Percentiles rank a stretch among this genome's conserved stretches.
phyloP scores from a whole-genome alignment of 2,797 vertebrate genomes.

The Fringilla coelebs region DNA sequence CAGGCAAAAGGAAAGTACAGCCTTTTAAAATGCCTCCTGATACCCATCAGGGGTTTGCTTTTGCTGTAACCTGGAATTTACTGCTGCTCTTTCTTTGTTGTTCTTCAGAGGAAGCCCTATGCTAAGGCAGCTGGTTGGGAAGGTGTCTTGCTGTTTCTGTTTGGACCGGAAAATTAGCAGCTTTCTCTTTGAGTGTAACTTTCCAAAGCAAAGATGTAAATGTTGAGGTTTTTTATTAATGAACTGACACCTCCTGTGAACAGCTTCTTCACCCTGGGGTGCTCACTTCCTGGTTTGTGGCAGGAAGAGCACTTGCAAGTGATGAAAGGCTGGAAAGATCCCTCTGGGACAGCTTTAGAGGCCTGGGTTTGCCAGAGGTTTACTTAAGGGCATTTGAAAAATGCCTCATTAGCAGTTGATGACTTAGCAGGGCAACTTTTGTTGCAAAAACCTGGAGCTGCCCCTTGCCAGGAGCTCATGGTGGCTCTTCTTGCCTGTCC shows the following conservation, averaged over 20 bases:
- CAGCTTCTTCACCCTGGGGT: slow-evolving; percentile 3
- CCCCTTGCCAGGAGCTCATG: neutral
- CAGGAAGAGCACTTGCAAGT: slow-evolving; percentile 14
- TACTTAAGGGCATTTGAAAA: slow-evolving; percentile 26
- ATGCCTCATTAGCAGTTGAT: slow-evolving; percentile 21
- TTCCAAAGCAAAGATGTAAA: neutral
- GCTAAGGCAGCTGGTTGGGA: neutral
- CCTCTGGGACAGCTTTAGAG: slow-evolving; percentile 9
- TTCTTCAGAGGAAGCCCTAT: neutral
- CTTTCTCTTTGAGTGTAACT: neutral
- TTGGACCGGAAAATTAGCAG: neutral
- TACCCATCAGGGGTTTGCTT: neutral
- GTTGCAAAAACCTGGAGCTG: neutral
- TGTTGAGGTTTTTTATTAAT: neutral
- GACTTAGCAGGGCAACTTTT: neutral
- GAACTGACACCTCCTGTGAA: neutral
- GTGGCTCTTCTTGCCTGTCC: neutral
- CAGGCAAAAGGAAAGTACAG: neutral
- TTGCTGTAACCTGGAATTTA: neutral
- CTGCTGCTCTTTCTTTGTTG: neutral
- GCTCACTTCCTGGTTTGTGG: neutral
- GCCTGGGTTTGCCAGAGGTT: neutral
- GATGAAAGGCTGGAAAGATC: slow-evolving; percentile 26
- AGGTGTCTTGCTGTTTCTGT: neutral
- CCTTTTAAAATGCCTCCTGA: neutral